Conservation (phyloP, 2,113 vertebrate species). For the Sinocyclocheilus anophthalmus region DNA sequence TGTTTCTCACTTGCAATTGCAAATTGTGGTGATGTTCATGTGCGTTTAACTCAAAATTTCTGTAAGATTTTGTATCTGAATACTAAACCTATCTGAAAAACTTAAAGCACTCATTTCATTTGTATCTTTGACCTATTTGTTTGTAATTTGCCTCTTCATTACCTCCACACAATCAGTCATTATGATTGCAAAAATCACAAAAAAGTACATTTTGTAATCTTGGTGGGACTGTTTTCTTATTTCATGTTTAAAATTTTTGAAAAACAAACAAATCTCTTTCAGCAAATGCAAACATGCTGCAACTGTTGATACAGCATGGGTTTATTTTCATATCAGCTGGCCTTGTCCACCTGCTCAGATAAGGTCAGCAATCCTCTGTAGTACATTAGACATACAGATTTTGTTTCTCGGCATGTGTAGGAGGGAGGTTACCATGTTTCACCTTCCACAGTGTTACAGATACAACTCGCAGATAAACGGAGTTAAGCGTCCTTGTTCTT, state of each 20-base stretch:
- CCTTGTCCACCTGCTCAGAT: slow-evolving; percentile 11
- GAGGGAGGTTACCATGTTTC: slow-evolving; percentile 12
- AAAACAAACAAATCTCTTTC: not conserved
- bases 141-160: no score
- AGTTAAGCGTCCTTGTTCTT: not conserved
- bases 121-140: no score
- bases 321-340: slow-evolving; percentile 27
- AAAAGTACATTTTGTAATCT: no score
- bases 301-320: not conserved
- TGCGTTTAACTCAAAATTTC: no score
- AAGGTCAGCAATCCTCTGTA: slow-evolving; percentile 12
- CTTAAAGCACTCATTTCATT: no score
- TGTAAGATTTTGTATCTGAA: no score
- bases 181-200: no score
- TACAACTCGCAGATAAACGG: slow-evolving; percentile 5
- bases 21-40: no score
- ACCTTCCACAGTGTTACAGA: slow-evolving; percentile 12
- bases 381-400: not conserved
- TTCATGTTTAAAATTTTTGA: not conserved
- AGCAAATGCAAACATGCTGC: not conserved
- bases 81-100: no score
- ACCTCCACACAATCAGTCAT: no score
- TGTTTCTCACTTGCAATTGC: no score
- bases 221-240: not conserved
- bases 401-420: slow-evolving; percentile 15